Evolutionary conservation across 1,140 invertebrate species (phyloP), one percentile per base, ranked within the genome.

Genomic region (Drosophila pseudoananassae): DNA sequence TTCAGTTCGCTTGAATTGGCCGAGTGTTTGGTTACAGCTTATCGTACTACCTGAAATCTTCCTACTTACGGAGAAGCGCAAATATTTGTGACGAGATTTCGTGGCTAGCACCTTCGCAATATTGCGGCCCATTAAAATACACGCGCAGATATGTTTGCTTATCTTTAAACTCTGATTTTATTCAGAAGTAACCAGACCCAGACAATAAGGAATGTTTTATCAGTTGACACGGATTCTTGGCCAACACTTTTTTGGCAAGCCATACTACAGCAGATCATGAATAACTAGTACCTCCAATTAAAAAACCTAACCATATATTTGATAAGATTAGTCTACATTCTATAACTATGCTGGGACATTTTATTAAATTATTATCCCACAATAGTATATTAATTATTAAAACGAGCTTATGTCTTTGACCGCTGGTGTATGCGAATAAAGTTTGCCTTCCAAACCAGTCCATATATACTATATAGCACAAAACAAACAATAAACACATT

Each of bases 401-500:
- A 36, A 36, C 4, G 12, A 4, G 10, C 10, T 4, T 65, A 63
- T 40, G 14, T 12, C 1, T 0, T 4, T 23, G 2, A 0, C 57
- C 46, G 6, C 15, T 15, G 8, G 46, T 66, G 49, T 73, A 15
- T 9, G 50, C 15, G 27, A 17, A 14, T 51, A 31, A 49, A n/a
- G 51, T 66, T 14, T 46, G 9, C 55, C 10, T 56, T 40, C n/a
- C 50, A 69, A 69, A 69, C 65, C 65, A 47, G 65, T 69, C 40
- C 60, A 31, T 56, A 33, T 59, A 78, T 76, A 76, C 54, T 65
- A 77, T 55, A 64, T 71, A 52, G 40, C 59, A 50, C 38, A 66
- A 54, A 9, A 23, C 36, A 70, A 51, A 45, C 74, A 52, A 64
- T 60, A 71, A 81, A 68, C 55, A 72, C 71, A 83, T 84, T 83